These are phyloP conservation scores for Catharus ustulatus DNA, from an alignment of 2,797 vertebrate species.

Conservation along the genomic window DNA sequence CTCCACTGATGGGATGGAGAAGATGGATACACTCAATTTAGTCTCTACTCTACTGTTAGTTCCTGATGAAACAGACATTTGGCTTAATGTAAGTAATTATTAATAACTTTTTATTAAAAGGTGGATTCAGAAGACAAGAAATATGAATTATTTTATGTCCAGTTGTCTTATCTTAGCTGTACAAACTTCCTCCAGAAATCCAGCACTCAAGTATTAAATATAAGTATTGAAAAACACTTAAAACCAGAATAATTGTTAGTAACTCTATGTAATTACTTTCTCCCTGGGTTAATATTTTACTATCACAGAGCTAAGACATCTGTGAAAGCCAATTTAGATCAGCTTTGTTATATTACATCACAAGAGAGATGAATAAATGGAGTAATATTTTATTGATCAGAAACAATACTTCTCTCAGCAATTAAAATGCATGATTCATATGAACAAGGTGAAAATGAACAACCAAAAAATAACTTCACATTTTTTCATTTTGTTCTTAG, in stretches of 20 bases:
- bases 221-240: neutral
- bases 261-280: neutral
- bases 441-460: slow-evolving; percentile 49
- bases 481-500: slow-evolving; percentile 40
- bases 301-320: neutral
- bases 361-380: neutral
- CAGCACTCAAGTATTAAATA: neutral
- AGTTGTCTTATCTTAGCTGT: neutral
- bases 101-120: neutral
- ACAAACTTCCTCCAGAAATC: neutral
- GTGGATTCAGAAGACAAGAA: neutral
- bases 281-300: neutral
- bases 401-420: slow-evolving; percentile 52
- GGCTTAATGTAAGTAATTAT: neutral
- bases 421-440: slow-evolving; percentile 45
- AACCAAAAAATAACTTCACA: slow-evolving; percentile 65
- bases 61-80: neutral
- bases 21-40: neutral
- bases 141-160: neutral
- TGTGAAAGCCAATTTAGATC: neutral
- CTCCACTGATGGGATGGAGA: neutral
- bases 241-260: neutral
- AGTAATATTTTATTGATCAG: slow-evolving; percentile 58
- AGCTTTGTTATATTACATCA: neutral
- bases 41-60: neutral